A percentile compares a stretch with the other conserved stretches of the same genome.
phyloP scores from a whole-genome alignment of 2,888 invertebrate genomes.

The Caenorhabditis angaria region DNA sequence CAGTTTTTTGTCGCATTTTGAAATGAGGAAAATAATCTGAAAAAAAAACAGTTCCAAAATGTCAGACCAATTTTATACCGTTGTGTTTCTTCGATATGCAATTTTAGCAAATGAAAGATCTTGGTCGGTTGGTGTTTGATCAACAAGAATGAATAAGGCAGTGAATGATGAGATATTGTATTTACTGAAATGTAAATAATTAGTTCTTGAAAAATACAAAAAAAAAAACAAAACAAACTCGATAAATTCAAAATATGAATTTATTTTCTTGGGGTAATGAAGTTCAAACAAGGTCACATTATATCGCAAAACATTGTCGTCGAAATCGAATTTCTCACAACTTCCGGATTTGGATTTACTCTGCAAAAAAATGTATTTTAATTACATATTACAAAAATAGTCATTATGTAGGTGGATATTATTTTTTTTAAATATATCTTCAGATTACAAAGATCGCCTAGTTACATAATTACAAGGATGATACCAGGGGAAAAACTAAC shows the following conservation, averaged over 20 bases:
- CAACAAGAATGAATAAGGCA: slow-evolving; percentile 54
- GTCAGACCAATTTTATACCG: slow-evolving; percentile 23
- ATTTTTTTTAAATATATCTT: too few species aligned
- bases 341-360: slow-evolving; percentile 29
- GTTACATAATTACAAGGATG: too few species aligned
- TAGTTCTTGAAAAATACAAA: too few species aligned
- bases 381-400: too few species aligned
- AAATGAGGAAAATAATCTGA: slow-evolving; percentile 49
- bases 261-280: slow-evolving; percentile 57
- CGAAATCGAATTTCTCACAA: slow-evolving; percentile 57
- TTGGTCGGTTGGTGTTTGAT: slow-evolving; percentile 52
- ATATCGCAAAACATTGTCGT: slow-evolving; percentile 54
- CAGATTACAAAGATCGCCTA: too few species aligned
- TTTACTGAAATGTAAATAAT: slow-evolving; percentile 27
- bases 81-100: slow-evolving; percentile 41
- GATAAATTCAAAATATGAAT: slow-evolving; percentile 59
- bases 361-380: neutral
- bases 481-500: too few species aligned
- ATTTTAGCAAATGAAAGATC: slow-evolving; percentile 60
- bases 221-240: slow-evolving; percentile 51
- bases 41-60: neutral
- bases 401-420: too few species aligned
- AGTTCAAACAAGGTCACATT: slow-evolving; percentile 56
- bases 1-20: slow-evolving; percentile 54
- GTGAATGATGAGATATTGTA: slow-evolving; percentile 56